A percentile compares a stretch with the other conserved stretches of the same genome.
Evolutionary conservation across 2,888 invertebrate genomes (phyloP).

Genomic region (Hoplodrina blanda): DNA sequence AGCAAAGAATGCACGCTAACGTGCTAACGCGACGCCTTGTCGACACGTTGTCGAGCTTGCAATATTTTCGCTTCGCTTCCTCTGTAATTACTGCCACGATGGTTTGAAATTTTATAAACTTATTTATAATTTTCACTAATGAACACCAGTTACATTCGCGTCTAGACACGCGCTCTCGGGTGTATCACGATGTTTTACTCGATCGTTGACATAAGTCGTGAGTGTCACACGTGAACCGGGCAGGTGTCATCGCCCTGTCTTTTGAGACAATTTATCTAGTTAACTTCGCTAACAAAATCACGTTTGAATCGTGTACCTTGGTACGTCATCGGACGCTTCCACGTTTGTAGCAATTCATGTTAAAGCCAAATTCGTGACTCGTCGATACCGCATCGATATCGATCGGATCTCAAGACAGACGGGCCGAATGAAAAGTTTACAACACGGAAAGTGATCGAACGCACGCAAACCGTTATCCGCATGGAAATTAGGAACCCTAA

Average conservation of each 20-base stretch:
- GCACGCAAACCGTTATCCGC: conserved; percentile 83
- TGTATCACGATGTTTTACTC: conserved; percentile 57
- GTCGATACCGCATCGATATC: conserved; percentile 81
- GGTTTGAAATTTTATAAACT: conserved; percentile 76
- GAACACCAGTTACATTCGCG: conserved; percentile 44
- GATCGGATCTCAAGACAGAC: conserved; percentile 85
- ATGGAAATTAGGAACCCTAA: conserved; percentile 78
- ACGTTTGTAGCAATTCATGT: conserved; percentile 66
- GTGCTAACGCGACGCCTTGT: conserved; percentile 87
- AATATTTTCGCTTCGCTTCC: conserved; percentile 84
- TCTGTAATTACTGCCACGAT: conserved; percentile 79
- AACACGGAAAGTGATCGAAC: conserved; percentile 84
- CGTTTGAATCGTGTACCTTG: conserved; percentile 62
- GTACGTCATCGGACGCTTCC: conserved; percentile 66
- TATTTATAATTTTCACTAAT: conserved; percentile 70
- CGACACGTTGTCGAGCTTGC: conserved; percentile 87
- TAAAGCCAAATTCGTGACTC: conserved; percentile 82
- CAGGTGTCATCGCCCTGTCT: conserved; percentile 64
- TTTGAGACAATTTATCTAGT: conserved; percentile 67
- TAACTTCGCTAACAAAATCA: conserved; percentile 69
- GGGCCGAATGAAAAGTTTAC: conserved; percentile 83
- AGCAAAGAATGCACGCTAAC: conserved; percentile 89
- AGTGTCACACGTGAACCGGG: conserved; percentile 53
- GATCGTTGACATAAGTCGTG: conserved; percentile 71
- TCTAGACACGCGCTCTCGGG: conserved; percentile 46